Evolutionary conservation across 2,113 vertebrate species (phyloP), one percentile per base, ranked within the genome.

Genomic region (Eclectus roratus): DNA sequence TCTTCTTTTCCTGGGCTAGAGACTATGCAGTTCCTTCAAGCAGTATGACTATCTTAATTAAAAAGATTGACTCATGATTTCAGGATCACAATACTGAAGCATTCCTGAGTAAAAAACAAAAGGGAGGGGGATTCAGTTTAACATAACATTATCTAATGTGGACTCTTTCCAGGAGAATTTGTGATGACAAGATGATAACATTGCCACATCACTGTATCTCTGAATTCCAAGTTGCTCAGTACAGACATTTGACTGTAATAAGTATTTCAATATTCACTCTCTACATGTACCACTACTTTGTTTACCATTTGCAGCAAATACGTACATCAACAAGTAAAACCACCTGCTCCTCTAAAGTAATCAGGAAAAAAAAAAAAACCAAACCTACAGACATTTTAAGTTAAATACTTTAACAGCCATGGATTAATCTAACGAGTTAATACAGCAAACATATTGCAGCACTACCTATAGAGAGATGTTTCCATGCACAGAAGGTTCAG

Each of bases 71-170:
- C 79, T 93, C 78, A 80, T 80, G 17, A 76, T 95, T 97, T 88
- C 63, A 85, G 1, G 0, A 72, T 61, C 85, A 82, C 49, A 79
- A 5, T 87, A 93, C 52, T 1, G 1, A 96, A 95, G 83, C 85
- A 93, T 83, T 95, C 80, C 64, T 63, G 39, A 92, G 68, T 80
- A n/a, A 93, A 90, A 93, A 92, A 92, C 74, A 96, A 82, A 88
- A 93, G 85, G 90, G 71, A 93, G 72, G 68, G 71, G 63, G 71
- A 93, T 91, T 91, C 76, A 85, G 68, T 78, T 88, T 70, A 74
- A 88, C 31, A 37, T 56, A 93, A 93, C 71, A 68, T 93, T 73
- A 96, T 93, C 82, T 94, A 93, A 89, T 77, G 39, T 41, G 25
- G 74, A 93, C 88, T 77, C 89, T 94, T 93, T 82, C 89, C 74